Percentiles rank a stretch among this genome's conserved stretches.
Conservation (phyloP, 2,797 vertebrate species). For the Gouania willdenowi region DNA sequence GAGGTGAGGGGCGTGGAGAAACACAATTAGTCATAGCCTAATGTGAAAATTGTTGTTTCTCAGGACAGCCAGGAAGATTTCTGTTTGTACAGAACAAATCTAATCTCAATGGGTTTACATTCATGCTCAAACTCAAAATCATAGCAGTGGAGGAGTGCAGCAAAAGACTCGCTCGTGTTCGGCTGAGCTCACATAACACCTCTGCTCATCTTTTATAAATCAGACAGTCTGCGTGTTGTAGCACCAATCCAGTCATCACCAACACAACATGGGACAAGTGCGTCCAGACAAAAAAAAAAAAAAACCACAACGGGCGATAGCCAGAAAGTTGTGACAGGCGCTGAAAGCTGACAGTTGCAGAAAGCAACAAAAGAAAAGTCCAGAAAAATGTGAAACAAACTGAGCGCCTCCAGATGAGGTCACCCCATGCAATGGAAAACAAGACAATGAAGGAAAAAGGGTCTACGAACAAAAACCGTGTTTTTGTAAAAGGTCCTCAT, state of each 20-base stretch:
- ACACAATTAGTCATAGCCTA: conserved; percentile 59
- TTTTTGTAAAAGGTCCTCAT: conserved; percentile 71
- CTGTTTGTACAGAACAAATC: conserved; percentile 21
- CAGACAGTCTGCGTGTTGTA: background rate
- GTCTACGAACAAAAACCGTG: conserved; percentile 31
- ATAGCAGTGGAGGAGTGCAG: conserved; percentile 26
- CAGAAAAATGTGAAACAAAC: conserved; percentile 7
- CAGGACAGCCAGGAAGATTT: conserved; percentile 1
- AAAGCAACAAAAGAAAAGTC: background rate
- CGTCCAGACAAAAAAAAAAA: conserved; percentile 9
- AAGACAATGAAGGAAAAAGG: conserved; percentile 19
- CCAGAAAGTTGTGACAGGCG: conserved; percentile 9
- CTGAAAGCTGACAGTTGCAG: background rate
- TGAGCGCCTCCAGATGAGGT: conserved; percentile 2
- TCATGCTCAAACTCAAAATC: conserved; percentile 30
- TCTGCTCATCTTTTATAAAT: conserved; percentile 46
- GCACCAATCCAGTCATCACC: conserved; percentile 10
- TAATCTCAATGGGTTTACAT: conserved; percentile 32
- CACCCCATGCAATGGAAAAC: background rate
- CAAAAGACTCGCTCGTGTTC: conserved; percentile 1
- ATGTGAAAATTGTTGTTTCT: conserved; percentile 42
- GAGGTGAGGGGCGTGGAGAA: conserved; percentile 39
- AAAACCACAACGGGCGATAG: too few relatives aligned
- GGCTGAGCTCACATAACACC: conserved; percentile 26
- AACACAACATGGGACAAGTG: conserved; percentile 10